Base-by-base conservation (phyloP, 2,113 vertebrate genomes). In the Rhinolophus sinicus region DNA sequence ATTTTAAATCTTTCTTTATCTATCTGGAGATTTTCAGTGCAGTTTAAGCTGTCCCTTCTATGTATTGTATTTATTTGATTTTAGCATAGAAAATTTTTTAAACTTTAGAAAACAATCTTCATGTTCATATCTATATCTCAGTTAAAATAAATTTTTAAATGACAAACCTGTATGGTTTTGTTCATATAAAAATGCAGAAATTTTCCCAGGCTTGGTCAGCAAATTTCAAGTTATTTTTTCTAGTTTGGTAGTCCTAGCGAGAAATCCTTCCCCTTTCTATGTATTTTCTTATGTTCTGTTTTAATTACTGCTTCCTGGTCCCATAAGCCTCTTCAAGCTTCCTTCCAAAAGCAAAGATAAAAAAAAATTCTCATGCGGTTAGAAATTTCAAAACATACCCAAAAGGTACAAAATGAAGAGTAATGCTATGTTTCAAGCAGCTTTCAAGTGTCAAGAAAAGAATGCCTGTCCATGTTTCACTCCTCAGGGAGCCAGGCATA, bases 371-470 rank as follows among this genome's bases (percentile, higher is more conserved):
- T 96, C 81, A 93, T 50, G 24, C 58, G 24, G 28, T 83, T 78
- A 92, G 64, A 94, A 83, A 73, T 96, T 96, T 98, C 40, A 97
- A 96, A 97, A 90, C n/a, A 93, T 67, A 80, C 19, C 38, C 50
- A 84, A 94, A 89, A 81, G 75, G 19, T 85, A 93, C 44, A 92
- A 96, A 96, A 93, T 64, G 64, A 97, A 87, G 75, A 76, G 33
- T 40, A 87, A 92, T 52, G 30, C 85, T 83, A 26, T 69, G 35
- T 87, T 92, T 94, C 65, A 83, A 93, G 54, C 26, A 86, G 58
- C 75, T 96, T 96, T 92, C 70, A 87, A 64, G 84, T 96, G 60
- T 73, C 33, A 54, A 86, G 18, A 69, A 88, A 93, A 93, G 86
- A 92, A 87, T 33, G 50, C 28, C 35, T 89, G 24, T 67, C 67